Conservation (phyloP, 2,797 vertebrate species). For the Vireo griseus region DNA sequence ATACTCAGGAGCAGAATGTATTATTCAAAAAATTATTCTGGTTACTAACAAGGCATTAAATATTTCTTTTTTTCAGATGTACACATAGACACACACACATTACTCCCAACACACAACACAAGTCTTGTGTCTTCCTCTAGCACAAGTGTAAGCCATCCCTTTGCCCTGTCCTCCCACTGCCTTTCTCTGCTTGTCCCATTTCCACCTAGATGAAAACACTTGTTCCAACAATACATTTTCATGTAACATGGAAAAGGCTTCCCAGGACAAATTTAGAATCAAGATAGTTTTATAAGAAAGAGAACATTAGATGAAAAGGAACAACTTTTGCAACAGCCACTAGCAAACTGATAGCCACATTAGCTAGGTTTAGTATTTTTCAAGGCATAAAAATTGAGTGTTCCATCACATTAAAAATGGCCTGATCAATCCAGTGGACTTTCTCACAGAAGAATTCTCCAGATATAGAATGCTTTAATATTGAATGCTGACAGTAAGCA, state of each 20-base stretch:
- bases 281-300: neutral
- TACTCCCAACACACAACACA: neutral
- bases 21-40: neutral
- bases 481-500: neutral
- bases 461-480: neutral
- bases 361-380: neutral
- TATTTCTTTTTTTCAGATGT: neutral
- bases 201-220: neutral
- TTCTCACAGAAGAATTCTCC: neutral
- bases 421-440: neutral
- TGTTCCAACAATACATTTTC: neutral
- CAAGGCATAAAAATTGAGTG: neutral
- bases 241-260: neutral
- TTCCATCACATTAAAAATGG: neutral
- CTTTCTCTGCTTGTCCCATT: neutral
- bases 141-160: neutral
- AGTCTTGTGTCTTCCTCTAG: neutral
- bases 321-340: neutral
- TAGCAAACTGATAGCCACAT: no score
- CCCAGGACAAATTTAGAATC: neutral
- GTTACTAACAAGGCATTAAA: neutral
- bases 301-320: neutral
- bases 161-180: neutral
- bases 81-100: fast-evolving
- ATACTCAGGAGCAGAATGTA: neutral